Percentiles rank a stretch among this genome's conserved stretches.
These are phyloP conservation scores for Silurus aristotelis DNA, from an alignment of 2,797 vertebrate species.

Conservation along the genomic window DNA sequence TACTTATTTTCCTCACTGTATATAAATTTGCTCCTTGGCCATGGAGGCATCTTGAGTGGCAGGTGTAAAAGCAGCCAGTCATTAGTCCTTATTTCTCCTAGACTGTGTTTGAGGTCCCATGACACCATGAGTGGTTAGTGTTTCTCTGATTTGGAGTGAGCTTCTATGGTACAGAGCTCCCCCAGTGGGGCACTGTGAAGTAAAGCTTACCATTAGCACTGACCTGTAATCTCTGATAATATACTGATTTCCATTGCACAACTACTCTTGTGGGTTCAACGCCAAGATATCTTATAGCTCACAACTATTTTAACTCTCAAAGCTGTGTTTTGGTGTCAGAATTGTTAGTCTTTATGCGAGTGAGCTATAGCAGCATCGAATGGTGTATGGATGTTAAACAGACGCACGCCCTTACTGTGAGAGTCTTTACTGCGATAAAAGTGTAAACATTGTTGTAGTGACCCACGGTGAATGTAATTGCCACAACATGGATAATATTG, in stretches of 20 bases:
- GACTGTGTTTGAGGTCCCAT: not conserved
- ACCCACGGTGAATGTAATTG: slow-evolving; percentile 63
- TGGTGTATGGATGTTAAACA: slow-evolving; percentile 31
- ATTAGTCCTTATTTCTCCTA: not conserved
- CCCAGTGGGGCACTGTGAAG: slow-evolving; percentile 30
- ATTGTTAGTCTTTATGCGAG: slow-evolving; percentile 21
- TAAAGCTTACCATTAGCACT: slow-evolving; percentile 8
- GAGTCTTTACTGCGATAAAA: slow-evolving; percentile 35
- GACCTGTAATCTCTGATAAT: slow-evolving; percentile 16
- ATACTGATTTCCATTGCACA: slow-evolving; percentile 4
- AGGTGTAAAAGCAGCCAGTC: not conserved
- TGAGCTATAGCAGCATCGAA: slow-evolving; percentile 10
- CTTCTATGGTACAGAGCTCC: slow-evolving; percentile 43
- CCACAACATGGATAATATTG: slow-evolving; percentile 62
- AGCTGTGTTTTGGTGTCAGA: not conserved
- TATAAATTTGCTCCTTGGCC: not conserved
- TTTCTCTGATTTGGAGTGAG: slow-evolving; percentile 28
- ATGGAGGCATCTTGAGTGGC: not conserved
- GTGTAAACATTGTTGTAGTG: slow-evolving; percentile 47
- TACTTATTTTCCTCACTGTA: too few relatives aligned
- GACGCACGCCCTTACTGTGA: not conserved
- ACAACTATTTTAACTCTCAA: not conserved
- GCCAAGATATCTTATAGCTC: not conserved
- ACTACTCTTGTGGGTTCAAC: not conserved
- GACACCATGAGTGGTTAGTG: not conserved